These are phyloP conservation scores for Sminthurinus aureus DNA, from an alignment of 2,888 invertebrate genomes.

Conservation along the genomic window DNA sequence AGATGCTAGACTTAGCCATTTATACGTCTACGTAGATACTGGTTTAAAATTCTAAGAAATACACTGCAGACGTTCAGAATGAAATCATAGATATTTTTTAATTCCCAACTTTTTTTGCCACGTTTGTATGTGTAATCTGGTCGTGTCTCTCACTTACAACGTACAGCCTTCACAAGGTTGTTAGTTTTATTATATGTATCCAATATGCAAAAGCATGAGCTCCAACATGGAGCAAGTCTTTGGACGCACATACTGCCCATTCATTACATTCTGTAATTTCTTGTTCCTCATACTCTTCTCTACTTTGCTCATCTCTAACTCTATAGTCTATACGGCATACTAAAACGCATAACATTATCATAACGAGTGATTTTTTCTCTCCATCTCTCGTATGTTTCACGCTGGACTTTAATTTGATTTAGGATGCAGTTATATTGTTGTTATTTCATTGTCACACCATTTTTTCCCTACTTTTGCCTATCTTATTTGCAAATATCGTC, in stretches of 20 bases:
- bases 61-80: background rate
- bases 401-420: constrained; percentile 3
- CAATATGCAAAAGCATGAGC: no score
- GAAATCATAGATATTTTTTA: background rate
- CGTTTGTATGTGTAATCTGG: no score
- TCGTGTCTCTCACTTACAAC: background rate
- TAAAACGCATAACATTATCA: background rate
- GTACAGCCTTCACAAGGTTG: constrained; percentile 11
- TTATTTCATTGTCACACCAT: background rate
- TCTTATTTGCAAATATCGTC: background rate
- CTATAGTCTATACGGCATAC: background rate
- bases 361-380: background rate
- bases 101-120: background rate
- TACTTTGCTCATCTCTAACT: background rate
- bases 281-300: background rate
- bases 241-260: background rate
- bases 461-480: background rate
- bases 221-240: no score
- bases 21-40: background rate
- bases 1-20: background rate
- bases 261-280: background rate
- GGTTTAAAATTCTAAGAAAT: background rate
- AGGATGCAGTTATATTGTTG: background rate
- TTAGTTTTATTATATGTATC: background rate
- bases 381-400: background rate